These are phyloP conservation scores for Globicephala melas DNA, from an alignment of 2,113 vertebrate species.

Conservation along the genomic window DNA sequence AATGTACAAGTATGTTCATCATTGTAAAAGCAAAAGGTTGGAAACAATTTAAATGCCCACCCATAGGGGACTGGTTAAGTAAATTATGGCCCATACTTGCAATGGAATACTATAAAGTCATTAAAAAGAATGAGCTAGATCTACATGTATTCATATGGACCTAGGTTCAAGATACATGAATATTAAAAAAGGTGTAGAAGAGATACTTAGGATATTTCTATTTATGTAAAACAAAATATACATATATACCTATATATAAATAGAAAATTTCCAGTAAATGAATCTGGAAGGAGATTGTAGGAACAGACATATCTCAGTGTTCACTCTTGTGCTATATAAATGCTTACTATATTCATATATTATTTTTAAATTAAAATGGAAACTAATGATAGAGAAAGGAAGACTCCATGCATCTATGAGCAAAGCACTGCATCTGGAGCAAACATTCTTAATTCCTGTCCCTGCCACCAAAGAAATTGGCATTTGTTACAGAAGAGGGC, in stretches of 20 bases:
- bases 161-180: background rate
- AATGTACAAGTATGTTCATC: background rate
- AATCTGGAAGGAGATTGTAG: background rate
- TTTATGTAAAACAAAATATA: background rate
- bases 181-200: background rate
- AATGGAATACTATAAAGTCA: background rate
- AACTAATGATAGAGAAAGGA: background rate
- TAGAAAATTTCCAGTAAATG: background rate
- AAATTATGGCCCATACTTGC: background rate
- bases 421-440: background rate
- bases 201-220: background rate
- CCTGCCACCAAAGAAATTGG: background rate
- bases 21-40: background rate
- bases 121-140: background rate
- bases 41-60: background rate
- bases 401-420: background rate
- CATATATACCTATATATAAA: background rate
- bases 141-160: background rate
- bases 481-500: background rate
- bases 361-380: slow-evolving; percentile 6
- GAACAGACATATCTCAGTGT: background rate
- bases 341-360: background rate
- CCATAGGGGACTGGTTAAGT: background rate
- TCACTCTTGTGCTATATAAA: background rate
- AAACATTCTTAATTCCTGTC: background rate